Conservation (phyloP, 2,113 vertebrate species). For the Drymodes brunneopygia region DNA sequence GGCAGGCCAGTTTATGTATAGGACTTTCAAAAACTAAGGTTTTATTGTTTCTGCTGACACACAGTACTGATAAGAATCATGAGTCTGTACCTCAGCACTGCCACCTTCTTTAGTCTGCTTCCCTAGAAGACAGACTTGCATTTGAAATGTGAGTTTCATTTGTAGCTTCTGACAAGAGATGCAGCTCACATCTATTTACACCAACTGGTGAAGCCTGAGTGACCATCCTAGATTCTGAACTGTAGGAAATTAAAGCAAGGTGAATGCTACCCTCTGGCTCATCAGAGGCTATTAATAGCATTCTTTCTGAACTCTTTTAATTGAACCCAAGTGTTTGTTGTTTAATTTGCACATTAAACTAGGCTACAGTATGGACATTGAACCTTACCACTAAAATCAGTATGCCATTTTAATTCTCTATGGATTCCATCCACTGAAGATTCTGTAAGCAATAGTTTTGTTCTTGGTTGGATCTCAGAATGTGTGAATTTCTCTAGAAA, state of each 20-base stretch:
- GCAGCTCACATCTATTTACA: not conserved
- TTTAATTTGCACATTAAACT: not conserved
- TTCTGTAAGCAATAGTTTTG: not conserved
- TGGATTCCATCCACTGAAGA: not conserved
- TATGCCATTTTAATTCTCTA: not conserved
- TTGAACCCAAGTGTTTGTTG: not conserved
- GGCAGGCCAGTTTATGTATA: not conserved
- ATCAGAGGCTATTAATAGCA: not conserved
- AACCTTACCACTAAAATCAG: not conserved
- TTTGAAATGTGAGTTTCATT: not conserved
- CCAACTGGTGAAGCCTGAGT: not conserved
- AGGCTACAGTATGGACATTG: not conserved
- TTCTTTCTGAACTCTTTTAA: not conserved
- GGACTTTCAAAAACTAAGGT: not conserved
- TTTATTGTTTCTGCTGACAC: not conserved
- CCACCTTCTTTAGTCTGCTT: not conserved
- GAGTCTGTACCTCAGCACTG: not conserved
- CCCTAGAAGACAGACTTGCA: not conserved
- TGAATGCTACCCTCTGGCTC: not conserved
- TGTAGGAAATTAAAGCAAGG: not conserved
- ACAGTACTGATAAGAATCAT: not conserved
- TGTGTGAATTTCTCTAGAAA: not conserved
- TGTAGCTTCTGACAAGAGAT: not conserved
- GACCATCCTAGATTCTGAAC: not conserved
- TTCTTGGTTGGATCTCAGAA: not conserved